A percentile compares a stretch with the other conserved stretches of the same genome.
Evolutionary conservation across 2,113 vertebrate species (phyloP).

Genomic region (Pholis gunnellus): DNA sequence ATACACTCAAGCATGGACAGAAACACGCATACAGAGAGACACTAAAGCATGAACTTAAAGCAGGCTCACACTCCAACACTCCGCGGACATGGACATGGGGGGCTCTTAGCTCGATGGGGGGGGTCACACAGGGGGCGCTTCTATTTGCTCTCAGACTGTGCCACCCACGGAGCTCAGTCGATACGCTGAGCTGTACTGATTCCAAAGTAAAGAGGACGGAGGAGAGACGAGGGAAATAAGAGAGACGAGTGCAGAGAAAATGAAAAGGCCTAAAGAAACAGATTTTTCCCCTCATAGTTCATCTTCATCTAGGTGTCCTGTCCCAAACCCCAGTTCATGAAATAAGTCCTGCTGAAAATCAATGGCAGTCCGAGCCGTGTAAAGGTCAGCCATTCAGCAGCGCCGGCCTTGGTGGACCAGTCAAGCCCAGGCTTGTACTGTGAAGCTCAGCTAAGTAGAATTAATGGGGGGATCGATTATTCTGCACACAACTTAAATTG

Average conservation of each 20-base stretch:
- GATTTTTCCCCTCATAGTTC: slow-evolving; percentile 84
- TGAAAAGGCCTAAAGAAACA: slow-evolving; percentile 77
- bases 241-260: slow-evolving; percentile 55
- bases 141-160: slow-evolving; percentile 59
- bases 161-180: slow-evolving; percentile 51
- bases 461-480: slow-evolving; percentile 87
- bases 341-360: slow-evolving; percentile 89
- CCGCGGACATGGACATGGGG: slow-evolving; percentile 29
- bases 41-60: slow-evolving; percentile 26
- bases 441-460: slow-evolving; percentile 84
- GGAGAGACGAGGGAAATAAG: slow-evolving; percentile 46
- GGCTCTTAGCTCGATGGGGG: slow-evolving; percentile 43
- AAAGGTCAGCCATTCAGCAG: slow-evolving; percentile 86
- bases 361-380: slow-evolving; percentile 83
- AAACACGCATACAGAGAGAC: slow-evolving; percentile 31
- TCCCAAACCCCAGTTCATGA: slow-evolving; percentile 85
- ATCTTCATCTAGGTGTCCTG: slow-evolving; percentile 87
- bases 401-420: slow-evolving; percentile 82
- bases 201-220: slow-evolving; percentile 53
- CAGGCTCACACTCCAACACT: slow-evolving; percentile 29
- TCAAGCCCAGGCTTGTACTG: slow-evolving; percentile 82
- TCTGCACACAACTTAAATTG: slow-evolving; percentile 82
- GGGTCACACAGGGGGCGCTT: slow-evolving; percentile 53
- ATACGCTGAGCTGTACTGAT: slow-evolving; percentile 42
- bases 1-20: slow-evolving; percentile 43